These are phyloP conservation scores for Seriola aureovittata DNA, from an alignment of 2,113 vertebrate species.

Conservation along the genomic window DNA sequence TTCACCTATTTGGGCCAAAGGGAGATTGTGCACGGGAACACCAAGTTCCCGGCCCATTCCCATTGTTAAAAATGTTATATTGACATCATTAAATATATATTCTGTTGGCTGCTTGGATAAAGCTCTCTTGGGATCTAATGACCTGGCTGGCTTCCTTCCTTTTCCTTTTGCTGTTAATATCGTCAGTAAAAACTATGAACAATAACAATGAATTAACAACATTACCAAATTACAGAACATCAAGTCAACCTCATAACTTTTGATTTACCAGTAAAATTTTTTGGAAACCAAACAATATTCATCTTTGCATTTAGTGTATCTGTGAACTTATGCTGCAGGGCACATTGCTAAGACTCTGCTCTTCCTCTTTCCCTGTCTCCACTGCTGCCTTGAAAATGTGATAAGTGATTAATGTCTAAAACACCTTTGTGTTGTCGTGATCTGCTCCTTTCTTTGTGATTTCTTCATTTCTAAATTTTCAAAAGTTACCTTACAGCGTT, in stretches of 20 bases:
- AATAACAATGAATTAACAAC: neutral
- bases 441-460: too few species aligned
- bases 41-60: constrained; percentile 3
- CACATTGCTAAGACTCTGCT: too few species aligned
- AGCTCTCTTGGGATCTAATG: neutral
- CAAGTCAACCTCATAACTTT: neutral
- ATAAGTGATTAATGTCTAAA: too few species aligned
- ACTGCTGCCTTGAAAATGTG: too few species aligned
- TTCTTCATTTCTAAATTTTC: too few species aligned
- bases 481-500: neutral
- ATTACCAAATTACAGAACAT: neutral
- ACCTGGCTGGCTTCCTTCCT: constrained; percentile 1
- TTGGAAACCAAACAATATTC: too few species aligned
- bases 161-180: neutral
- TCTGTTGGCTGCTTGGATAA: constrained; percentile 8
- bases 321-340: too few species aligned
- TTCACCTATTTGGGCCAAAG: neutral
- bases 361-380: too few species aligned
- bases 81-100: constrained; percentile 23
- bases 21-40: constrained; percentile 3
- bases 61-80: constrained; percentile 3
- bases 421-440: too few species aligned
- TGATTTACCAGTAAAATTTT: too few species aligned
- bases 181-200: neutral
- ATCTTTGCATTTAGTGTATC: too few species aligned